These are phyloP conservation scores for Drosophila emarginata DNA, from an alignment of 2,888 invertebrate genomes.

Conservation along the genomic window DNA sequence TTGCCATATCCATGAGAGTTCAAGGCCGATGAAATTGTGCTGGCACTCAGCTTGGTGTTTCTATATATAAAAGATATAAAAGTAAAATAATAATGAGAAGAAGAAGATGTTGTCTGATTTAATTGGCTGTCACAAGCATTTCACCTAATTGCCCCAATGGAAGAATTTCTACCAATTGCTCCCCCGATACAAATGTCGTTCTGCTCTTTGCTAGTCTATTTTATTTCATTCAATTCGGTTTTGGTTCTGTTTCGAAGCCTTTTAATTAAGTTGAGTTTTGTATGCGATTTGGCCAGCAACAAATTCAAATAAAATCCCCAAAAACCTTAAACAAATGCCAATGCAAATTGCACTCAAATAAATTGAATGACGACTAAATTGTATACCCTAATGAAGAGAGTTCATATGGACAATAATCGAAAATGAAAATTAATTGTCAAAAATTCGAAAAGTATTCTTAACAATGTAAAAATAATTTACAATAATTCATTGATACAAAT, in stretches of 20 bases:
- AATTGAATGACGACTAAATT: slow-evolving; percentile 7
- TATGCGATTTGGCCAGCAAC: slow-evolving; percentile 45
- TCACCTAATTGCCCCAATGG: slow-evolving; percentile 39
- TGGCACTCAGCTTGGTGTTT: slow-evolving; percentile 88
- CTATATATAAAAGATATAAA: slow-evolving; percentile 79
- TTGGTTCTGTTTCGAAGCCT: slow-evolving; percentile 15
- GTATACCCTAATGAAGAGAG: neutral
- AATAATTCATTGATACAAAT: too few relatives aligned
- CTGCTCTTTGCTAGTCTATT: neutral
- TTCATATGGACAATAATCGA: neutral
- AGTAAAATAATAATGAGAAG: slow-evolving; percentile 1
- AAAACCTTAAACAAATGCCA: slow-evolving; percentile 53
- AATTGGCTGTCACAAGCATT: slow-evolving; percentile 33
- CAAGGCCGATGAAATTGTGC: slow-evolving; percentile 89
- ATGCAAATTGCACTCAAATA: slow-evolving; percentile 48
- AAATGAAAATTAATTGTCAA: too few relatives aligned
- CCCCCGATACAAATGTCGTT: neutral
- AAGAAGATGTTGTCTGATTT: slow-evolving; percentile 12
- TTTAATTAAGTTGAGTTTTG: slow-evolving; percentile 65
- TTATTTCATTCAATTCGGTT: neutral
- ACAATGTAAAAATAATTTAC: too few relatives aligned
- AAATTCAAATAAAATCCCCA: slow-evolving; percentile 32
- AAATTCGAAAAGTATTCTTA: too few relatives aligned
- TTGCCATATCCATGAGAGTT: slow-evolving; percentile 82
- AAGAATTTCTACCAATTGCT: slow-evolving; percentile 16